Evolutionary conservation across 2,888 invertebrate species (phyloP).

Genomic region (Ophraella communa): DNA sequence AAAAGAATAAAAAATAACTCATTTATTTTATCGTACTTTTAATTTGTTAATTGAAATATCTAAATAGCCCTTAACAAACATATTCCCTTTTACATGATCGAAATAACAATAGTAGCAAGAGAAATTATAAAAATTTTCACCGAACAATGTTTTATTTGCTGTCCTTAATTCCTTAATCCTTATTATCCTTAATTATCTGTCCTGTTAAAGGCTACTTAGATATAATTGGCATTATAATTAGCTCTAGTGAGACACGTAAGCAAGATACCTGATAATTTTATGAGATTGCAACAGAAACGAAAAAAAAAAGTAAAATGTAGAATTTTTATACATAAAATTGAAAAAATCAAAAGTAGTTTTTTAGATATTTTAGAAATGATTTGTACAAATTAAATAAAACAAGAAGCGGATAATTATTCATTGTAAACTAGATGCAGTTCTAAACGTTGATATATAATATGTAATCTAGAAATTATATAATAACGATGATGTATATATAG

Average conservation of each 20-base stretch:
- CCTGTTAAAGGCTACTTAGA: background rate
- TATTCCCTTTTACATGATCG: too few species aligned
- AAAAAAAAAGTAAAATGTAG: slow-evolving; percentile 49
- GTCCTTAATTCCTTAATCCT: background rate
- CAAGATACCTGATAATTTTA: background rate
- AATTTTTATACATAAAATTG: slow-evolving; percentile 61
- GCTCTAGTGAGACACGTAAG: background rate
- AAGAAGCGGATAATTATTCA: slow-evolving; percentile 39
- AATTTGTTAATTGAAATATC: too few species aligned
- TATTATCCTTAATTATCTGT: background rate
- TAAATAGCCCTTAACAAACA: too few species aligned
- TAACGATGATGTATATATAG: slow-evolving; percentile 57
- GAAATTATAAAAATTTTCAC: too few species aligned
- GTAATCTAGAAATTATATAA: slow-evolving; percentile 56
- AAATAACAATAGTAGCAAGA: too few species aligned
- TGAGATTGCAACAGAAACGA: background rate
- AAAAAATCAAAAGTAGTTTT: slow-evolving; percentile 61
- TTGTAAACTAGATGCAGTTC: slow-evolving; percentile 53
- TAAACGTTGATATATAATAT: slow-evolving; percentile 56
- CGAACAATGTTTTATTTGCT: too few species aligned
- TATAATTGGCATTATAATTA: background rate
- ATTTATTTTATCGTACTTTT: too few species aligned
- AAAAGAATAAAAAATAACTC: too few species aligned
- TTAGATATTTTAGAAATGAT: slow-evolving; percentile 60
- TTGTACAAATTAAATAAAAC: slow-evolving; percentile 55